These are phyloP conservation scores for Dasypus novemcinctus DNA, from an alignment of 2,113 vertebrate species.

Conservation along the genomic window DNA sequence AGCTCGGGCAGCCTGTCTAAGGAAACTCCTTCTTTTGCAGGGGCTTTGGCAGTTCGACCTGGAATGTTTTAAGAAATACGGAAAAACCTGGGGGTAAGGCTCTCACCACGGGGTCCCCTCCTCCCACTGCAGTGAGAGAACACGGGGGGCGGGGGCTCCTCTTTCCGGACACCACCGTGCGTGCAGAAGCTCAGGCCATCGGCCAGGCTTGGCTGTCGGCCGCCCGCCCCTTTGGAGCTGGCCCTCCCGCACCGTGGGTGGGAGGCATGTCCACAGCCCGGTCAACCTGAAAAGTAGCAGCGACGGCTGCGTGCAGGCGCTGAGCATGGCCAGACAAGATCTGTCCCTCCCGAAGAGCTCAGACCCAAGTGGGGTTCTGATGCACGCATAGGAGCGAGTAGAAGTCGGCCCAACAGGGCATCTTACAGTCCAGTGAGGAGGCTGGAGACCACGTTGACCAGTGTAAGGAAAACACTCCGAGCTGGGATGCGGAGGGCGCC, in stretches of 20 bases:
- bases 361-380: background rate
- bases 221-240: background rate
- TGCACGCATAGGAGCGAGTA: background rate
- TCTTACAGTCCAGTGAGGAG: too few species aligned
- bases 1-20: background rate
- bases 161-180: background rate
- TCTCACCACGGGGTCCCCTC: background rate
- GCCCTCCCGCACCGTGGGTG: rapidly evolving
- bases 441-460: background rate
- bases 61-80: constrained; percentile 87
- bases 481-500: background rate
- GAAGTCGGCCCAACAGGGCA: background rate
- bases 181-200: rapidly evolving
- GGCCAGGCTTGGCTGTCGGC: background rate
- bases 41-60: constrained; percentile 81
- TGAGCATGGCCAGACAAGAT: background rate
- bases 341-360: background rate
- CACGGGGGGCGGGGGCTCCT: background rate
- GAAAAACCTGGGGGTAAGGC: constrained; percentile 89
- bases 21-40: constrained; percentile 71
- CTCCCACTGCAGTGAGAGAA: too few species aligned
- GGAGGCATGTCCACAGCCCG: rapidly evolving
- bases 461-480: rapidly evolving
- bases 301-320: background rate
- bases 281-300: background rate